These are phyloP conservation scores for Oxygymnocypris stewartii DNA, from an alignment of 2,113 vertebrate species.

Conservation along the genomic window DNA sequence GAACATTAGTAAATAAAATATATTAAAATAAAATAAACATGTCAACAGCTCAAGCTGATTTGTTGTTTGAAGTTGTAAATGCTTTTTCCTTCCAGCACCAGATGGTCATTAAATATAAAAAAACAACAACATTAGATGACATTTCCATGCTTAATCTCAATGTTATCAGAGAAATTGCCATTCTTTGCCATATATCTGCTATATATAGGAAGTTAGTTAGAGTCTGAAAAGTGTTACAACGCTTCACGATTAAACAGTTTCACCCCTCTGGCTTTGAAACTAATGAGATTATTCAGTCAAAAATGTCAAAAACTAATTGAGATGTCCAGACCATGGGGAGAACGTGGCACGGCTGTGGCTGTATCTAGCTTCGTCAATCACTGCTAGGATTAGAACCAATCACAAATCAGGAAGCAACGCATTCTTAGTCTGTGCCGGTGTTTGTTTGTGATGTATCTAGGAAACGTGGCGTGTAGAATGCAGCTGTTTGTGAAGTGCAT, in stretches of 20 bases:
- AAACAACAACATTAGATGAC: not conserved
- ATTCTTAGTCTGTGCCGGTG: not conserved
- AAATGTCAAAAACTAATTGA: constrained; percentile 27
- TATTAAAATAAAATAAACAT: too few relatives aligned
- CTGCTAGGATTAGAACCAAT: not conserved
- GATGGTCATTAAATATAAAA: not conserved
- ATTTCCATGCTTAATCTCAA: not conserved
- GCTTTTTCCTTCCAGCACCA: not conserved
- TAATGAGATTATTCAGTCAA: constrained; percentile 31
- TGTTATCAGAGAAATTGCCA: not conserved
- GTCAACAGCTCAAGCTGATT: not conserved
- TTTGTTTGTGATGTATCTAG: constrained; percentile 41
- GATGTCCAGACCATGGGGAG: not conserved
- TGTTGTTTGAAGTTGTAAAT: not conserved
- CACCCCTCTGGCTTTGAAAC: constrained; percentile 15
- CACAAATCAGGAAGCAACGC: not conserved
- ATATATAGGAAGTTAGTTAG: not conserved
- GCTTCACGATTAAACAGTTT: constrained; percentile 1
- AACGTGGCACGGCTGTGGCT: not conserved
- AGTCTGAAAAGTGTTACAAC: constrained; percentile 13
- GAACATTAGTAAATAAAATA: not conserved
- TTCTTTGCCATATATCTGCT: not conserved
- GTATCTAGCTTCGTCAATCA: not conserved
- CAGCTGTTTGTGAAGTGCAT: constrained; percentile 14
- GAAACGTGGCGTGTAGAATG: constrained; percentile 41